Evolutionary conservation across 2,888 invertebrate genomes (phyloP).

Genomic region (Cheilosia grossa): DNA sequence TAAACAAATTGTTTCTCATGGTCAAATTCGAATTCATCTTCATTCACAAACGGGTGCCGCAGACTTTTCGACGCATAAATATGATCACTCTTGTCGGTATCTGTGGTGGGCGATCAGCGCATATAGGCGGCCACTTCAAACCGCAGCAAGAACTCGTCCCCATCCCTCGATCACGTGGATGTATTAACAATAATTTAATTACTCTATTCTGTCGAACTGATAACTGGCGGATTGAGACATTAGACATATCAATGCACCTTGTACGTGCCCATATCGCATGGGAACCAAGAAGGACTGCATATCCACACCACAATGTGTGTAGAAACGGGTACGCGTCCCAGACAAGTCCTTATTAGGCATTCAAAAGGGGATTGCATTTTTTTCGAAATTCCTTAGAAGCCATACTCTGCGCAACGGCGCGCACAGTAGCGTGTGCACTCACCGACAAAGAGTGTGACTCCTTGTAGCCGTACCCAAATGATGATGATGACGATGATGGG

Average conservation of each 20-base stretch:
- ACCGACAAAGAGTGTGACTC: constrained; percentile 66
- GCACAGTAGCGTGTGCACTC: constrained; percentile 44
- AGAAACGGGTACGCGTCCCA: constrained; percentile 47
- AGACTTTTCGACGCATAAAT: constrained; percentile 74
- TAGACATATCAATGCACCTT: constrained; percentile 73
- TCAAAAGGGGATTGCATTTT: constrained; percentile 76
- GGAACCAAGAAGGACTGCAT: constrained; percentile 57
- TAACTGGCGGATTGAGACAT: constrained; percentile 74
- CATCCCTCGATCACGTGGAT: constrained; percentile 66
- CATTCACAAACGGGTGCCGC: constrained; percentile 69
- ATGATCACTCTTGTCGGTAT: constrained; percentile 70
- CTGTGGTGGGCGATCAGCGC: constrained; percentile 9
- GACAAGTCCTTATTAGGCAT: constrained; percentile 77
- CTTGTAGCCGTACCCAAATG: constrained; percentile 41
- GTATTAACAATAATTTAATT: constrained; percentile 74
- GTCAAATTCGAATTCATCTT: constrained; percentile 34
- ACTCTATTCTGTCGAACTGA: constrained; percentile 73
- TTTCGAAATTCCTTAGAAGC: constrained; percentile 75
- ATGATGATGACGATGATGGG: constrained; percentile 56
- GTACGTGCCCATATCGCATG: constrained; percentile 71
- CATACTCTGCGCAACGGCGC: constrained; percentile 28
- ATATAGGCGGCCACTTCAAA: constrained; percentile 56
- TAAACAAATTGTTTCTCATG: constrained; percentile 56
- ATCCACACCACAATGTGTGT: constrained; percentile 1
- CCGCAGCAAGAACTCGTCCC: constrained; percentile 18